A percentile compares a stretch with the other conserved stretches of the same genome.
These are phyloP conservation scores for Orthochromis indermauri DNA, from an alignment of 2,113 vertebrate species.

Conservation along the genomic window DNA sequence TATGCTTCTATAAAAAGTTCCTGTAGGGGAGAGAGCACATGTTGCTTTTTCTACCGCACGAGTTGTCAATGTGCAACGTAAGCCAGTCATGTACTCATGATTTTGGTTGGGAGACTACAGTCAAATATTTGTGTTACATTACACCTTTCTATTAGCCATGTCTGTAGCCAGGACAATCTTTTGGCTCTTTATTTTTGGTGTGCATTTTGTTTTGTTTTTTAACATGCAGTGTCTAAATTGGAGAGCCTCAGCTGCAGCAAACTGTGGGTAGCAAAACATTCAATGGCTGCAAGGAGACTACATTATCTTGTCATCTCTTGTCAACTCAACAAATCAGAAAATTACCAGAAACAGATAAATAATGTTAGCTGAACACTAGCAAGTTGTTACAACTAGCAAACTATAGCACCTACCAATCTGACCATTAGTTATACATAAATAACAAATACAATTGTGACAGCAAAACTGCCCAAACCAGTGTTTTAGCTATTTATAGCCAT, in stretches of 20 bases:
- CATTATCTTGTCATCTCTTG: not conserved
- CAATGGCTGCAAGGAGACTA: not conserved
- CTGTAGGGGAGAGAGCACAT: not conserved
- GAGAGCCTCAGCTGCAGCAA: not conserved
- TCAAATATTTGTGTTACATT: not conserved
- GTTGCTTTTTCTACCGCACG: not conserved
- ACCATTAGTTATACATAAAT: not conserved
- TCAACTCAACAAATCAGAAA: not conserved
- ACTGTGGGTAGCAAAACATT: not conserved
- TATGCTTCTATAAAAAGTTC: not conserved
- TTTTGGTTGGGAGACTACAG: not conserved
- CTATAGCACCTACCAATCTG: not conserved
- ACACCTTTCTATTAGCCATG: not conserved
- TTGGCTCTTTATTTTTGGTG: not conserved
- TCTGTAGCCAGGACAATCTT: not conserved
- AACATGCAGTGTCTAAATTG: not conserved
- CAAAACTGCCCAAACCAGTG: not conserved
- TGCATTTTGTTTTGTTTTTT: not conserved
- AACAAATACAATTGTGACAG: not conserved
- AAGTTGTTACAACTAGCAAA: not conserved
- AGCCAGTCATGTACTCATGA: not conserved
- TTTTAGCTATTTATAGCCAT: not conserved
- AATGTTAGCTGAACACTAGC: not conserved
- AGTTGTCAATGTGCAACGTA: not conserved
- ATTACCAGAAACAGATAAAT: not conserved